Conservation (phyloP, 2,113 vertebrate species). For the Lycocorax pyrrhopterus region DNA sequence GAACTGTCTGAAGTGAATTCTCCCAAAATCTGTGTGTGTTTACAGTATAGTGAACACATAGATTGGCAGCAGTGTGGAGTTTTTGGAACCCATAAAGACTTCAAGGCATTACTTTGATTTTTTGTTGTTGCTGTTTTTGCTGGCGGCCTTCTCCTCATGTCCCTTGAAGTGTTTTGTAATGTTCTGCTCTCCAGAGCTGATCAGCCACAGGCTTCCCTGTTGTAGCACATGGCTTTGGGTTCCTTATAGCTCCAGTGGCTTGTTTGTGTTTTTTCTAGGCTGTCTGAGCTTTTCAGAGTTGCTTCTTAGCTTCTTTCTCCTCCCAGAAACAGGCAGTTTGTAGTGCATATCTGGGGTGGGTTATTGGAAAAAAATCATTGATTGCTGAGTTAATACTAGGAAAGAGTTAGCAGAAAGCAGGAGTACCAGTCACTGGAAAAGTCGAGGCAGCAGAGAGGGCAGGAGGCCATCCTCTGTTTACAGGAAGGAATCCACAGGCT, state of each 20-base stretch:
- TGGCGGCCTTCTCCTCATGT: slow-evolving; percentile 38
- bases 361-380: neutral
- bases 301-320: neutral
- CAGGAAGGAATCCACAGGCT: slow-evolving; percentile 14
- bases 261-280: slow-evolving; percentile 32
- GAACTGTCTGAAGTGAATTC: slow-evolving; percentile 42
- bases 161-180: slow-evolving; percentile 62
- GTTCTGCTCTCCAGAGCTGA: slow-evolving; percentile 59
- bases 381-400: neutral
- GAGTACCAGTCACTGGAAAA: neutral
- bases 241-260: neutral
- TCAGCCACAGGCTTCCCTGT: slow-evolving; percentile 46
- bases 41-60: slow-evolving; percentile 22
- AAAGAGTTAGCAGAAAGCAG: slow-evolving; percentile 9
- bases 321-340: neutral
- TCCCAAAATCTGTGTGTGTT: slow-evolving; percentile 39
- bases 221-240: slow-evolving; percentile 37
- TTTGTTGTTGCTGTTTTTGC: slow-evolving; percentile 62
- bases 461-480: neutral
- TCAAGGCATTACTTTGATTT: slow-evolving; percentile 68
- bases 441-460: neutral
- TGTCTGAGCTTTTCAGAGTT: neutral
- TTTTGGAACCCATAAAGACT: slow-evolving; percentile 64
- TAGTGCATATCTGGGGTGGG: neutral
- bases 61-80: slow-evolving; percentile 28